Conservation (phyloP, 2,797 vertebrate genomes). For the Tachyglossus aculeatus region DNA sequence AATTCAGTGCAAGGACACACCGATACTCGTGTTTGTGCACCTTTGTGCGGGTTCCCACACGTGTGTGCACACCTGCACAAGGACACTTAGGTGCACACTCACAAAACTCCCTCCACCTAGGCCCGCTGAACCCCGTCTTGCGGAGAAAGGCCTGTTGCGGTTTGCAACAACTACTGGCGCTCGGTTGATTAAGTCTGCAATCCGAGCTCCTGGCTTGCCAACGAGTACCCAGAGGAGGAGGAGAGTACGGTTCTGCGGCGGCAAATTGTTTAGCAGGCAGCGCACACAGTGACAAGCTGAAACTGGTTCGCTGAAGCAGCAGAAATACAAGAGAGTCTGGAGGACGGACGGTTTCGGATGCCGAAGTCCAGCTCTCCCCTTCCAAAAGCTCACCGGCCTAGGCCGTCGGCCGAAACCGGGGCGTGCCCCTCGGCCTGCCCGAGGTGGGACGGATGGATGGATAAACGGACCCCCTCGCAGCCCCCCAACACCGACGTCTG, state of each 20-base stretch:
- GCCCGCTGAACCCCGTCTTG: rapidly evolving
- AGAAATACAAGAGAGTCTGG: conserved; percentile 19
- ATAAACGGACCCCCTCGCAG: no score
- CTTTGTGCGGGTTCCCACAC: not conserved
- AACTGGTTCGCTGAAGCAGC: conserved; percentile 16
- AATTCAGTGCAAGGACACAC: not conserved
- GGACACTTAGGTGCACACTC: no score
- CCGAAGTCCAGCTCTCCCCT: not conserved
- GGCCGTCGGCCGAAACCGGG: no score
- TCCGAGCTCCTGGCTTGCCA: not conserved
- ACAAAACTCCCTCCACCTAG: not conserved
- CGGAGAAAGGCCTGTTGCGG: not conserved
- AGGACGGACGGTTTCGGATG: not conserved
- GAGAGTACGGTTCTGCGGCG: conserved; percentile 5
- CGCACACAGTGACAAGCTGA: not conserved
- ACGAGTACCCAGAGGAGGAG: not conserved
- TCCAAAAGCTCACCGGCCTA: not conserved
- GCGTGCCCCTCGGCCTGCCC: no score
- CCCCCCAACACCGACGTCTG: no score
- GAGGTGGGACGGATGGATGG: no score
- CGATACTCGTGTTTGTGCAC: not conserved
- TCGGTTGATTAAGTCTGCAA: not conserved
- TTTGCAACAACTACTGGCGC: not conserved
- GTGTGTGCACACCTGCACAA: no score
- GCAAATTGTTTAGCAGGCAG: conserved; percentile 27